These are phyloP conservation scores for Drosophila funebris DNA, from an alignment of 1,140 invertebrate genomes.

Conservation along the genomic window DNA sequence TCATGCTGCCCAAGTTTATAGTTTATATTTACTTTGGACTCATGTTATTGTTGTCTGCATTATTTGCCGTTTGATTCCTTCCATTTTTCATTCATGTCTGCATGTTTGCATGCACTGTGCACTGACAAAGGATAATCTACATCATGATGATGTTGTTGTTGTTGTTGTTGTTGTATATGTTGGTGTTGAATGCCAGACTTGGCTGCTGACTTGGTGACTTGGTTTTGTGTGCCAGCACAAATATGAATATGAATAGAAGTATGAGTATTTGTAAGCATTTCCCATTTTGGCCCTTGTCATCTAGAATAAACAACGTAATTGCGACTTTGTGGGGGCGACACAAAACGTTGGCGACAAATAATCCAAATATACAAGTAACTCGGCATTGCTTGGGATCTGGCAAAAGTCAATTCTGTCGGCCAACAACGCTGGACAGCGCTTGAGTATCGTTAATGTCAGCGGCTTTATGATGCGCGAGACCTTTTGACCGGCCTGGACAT, in stretches of 20 bases:
- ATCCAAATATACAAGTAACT: conserved; percentile 46
- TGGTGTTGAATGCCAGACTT: conserved; percentile 17
- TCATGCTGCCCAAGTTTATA: neutral
- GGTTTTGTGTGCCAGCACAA: conserved; percentile 24
- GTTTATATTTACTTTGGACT: conserved; percentile 43
- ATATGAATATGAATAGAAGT: conserved; percentile 7
- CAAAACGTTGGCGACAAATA: conserved; percentile 73
- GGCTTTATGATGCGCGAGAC: conserved; percentile 72
- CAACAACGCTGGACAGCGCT: conserved; percentile 28
- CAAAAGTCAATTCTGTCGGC: neutral
- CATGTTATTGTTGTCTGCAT: conserved; percentile 67
- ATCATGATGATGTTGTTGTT: conserved; percentile 32
- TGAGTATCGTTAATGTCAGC: conserved; percentile 71
- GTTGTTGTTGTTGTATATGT: conserved; percentile 50
- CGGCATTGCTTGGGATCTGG: neutral
- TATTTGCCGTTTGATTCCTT: conserved; percentile 74
- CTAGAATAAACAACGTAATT: conserved; percentile 80
- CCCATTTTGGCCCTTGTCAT: conserved; percentile 67
- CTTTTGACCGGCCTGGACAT: conserved; percentile 67
- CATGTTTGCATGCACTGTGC: conserved; percentile 75
- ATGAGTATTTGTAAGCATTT: conserved; percentile 42
- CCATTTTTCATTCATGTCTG: conserved; percentile 70
- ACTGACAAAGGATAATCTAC: conserved; percentile 58
- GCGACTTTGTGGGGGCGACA: conserved; percentile 78
- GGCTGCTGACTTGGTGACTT: conserved; percentile 19